A percentile compares a stretch with the other conserved stretches of the same genome.
Evolutionary conservation across 2,888 invertebrate genomes (phyloP).

Genomic region (Plusia festucae): DNA sequence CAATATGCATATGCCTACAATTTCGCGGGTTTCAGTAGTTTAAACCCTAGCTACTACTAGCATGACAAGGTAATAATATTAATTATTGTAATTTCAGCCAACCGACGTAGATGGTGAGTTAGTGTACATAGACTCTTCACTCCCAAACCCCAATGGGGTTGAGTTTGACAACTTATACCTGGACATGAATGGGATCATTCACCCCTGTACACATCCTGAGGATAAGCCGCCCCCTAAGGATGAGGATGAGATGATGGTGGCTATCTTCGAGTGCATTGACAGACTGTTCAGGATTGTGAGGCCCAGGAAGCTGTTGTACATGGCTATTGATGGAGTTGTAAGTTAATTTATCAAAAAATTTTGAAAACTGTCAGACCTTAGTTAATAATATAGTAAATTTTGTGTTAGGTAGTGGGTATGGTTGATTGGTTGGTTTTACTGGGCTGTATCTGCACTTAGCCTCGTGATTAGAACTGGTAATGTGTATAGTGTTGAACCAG

Average conservation of each 20-base stretch:
- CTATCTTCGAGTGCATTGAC: constrained; percentile 99
- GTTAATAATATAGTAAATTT: neutral
- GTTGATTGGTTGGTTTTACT: too few species aligned
- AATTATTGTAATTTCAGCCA: constrained; percentile 87
- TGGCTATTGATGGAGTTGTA: constrained; percentile 99
- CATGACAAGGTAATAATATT: neutral
- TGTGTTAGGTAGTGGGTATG: too few species aligned
- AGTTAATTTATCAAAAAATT: constrained; percentile 73
- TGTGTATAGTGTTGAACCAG: too few species aligned
- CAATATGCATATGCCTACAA: neutral
- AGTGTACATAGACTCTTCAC: constrained; percentile 94
- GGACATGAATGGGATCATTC: constrained; percentile 99
- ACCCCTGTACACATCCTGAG: constrained; percentile 99
- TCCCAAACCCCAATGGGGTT: constrained; percentile 98
- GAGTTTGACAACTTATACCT: constrained; percentile 99
- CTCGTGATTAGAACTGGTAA: too few species aligned
- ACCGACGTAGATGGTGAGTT: constrained; percentile 93
- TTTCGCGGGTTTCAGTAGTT: too few species aligned
- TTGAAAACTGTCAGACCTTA: too few species aligned
- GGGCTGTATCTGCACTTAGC: too few species aligned
- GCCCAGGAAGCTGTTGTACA: constrained; percentile 97
- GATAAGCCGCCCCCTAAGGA: constrained; percentile 98
- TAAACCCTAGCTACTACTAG: neutral
- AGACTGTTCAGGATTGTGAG: constrained; percentile 97
- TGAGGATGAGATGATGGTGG: constrained; percentile 99